Evolutionary conservation across 1,140 invertebrate species (phyloP), one percentile per base, ranked within the genome.

Genomic region (Tyrophagus putrescentiae): DNA sequence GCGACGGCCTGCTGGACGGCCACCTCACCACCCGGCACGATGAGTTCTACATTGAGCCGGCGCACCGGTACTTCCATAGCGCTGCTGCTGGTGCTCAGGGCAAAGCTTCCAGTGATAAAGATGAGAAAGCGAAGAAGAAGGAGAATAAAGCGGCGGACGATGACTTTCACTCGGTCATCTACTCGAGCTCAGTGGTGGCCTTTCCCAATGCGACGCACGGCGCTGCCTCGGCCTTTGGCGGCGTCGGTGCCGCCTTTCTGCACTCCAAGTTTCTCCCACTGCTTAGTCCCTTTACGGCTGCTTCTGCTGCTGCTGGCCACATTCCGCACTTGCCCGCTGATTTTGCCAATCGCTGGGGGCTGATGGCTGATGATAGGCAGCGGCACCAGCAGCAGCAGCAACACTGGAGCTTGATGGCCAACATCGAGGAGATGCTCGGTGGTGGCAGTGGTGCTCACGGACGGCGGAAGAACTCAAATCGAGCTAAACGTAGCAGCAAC

Each of bases 1-100:
- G 78, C 45, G 82, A 89, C 53, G 90, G 90, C 59, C 75, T 90
- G 25, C 87, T 95, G 69, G 89, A 94, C 70, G 90, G 88, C 18
- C 84, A 83, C 25, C 83, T 94, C 60, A 78, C 78, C 62, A 87
- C 87, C 18, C 70, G 76, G 42, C 82, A 87, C 64, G 83, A 88
- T 60, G 85, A 84, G 5, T 78, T 69, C 72, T 89, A 89, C 71
- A 79, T 95, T 53, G 89, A 94, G 72, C 87, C 87, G 18, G 75
- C 86, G 28, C 78, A 78, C 60, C 78, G 84, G 66, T 91, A 89
- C 72, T 70, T 68, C 60, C 36, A 60, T 56, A 7, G 18, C 3
- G 21, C 27, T 31, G n/a, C n/a, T n/a, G n/a, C n/a, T n/a, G n/a
- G n/a, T n/a, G n/a, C n/a, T n/a, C n/a, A n/a, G n/a, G n/a, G n/a